These are phyloP conservation scores for Brevimyrus niger DNA, from an alignment of 2,113 vertebrate species.

Conservation along the genomic window DNA sequence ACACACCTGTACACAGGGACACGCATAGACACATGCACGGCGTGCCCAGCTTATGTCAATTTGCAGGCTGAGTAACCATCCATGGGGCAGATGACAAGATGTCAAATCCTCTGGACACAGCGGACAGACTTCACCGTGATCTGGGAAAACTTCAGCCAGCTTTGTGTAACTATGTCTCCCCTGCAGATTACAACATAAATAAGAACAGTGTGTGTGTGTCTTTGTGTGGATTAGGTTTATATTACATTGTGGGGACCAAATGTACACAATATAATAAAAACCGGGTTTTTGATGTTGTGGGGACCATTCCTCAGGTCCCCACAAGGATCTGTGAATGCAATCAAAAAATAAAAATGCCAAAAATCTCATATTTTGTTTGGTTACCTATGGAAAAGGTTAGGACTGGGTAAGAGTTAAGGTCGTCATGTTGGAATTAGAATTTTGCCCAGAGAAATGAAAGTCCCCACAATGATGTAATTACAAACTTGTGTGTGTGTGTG, in stretches of 20 bases:
- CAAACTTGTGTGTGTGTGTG: neutral
- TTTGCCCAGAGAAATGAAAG: no score
- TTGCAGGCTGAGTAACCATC: neutral
- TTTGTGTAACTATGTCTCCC: neutral
- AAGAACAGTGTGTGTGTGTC: neutral
- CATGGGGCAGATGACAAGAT: neutral
- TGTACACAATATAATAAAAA: no score
- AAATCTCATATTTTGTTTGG: no score
- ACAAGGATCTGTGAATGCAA: no score
- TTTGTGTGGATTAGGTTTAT: neutral
- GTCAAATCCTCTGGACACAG: neutral
- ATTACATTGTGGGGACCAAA: no score
- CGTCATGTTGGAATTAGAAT: no score
- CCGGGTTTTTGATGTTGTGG: no score
- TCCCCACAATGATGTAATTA: no score
- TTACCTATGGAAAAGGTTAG: no score
- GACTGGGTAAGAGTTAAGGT: no score
- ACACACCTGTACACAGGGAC: neutral
- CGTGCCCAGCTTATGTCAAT: neutral
- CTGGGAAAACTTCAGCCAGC: neutral
- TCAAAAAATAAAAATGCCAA: no score
- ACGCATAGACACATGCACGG: neutral
- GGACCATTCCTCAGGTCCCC: no score
- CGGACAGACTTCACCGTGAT: neutral
- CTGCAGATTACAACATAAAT: neutral